These are phyloP conservation scores for Rhingia campestris DNA, from an alignment of 2,888 invertebrate species.

Conservation along the genomic window DNA sequence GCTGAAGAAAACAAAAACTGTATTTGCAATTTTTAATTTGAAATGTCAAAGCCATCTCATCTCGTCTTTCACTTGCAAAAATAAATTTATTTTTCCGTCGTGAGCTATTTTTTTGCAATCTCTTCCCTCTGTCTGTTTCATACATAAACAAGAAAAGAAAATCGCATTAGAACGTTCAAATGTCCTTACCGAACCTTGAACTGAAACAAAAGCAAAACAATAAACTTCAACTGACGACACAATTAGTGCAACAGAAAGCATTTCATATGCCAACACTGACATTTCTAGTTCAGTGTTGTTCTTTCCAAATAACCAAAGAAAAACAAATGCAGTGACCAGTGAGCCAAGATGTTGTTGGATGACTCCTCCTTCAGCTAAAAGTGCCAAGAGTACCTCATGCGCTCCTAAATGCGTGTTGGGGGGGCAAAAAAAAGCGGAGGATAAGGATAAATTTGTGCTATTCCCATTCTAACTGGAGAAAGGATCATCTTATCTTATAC, in stretches of 20 bases:
- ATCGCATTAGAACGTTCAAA: slow-evolving; percentile 15
- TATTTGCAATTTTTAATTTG: neutral
- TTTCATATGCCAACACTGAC: slow-evolving; percentile 37
- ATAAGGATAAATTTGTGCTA: slow-evolving; percentile 20
- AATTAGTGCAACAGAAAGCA: slow-evolving; percentile 44
- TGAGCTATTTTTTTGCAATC: no score
- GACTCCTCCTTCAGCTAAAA: neutral
- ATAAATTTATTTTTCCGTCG: slow-evolving; percentile 10
- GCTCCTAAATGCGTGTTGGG: slow-evolving; percentile 23
- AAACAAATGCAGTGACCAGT: slow-evolving; percentile 7
- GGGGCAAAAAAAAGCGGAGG: neutral
- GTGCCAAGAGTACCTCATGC: neutral
- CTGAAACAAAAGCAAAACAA: slow-evolving; percentile 19
- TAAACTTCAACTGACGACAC: slow-evolving; percentile 35
- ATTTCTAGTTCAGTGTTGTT: slow-evolving; percentile 33
- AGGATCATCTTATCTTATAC: slow-evolving; percentile 34
- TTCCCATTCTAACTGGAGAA: slow-evolving; percentile 15
- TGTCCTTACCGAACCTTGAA: slow-evolving; percentile 33
- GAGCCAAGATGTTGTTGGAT: neutral
- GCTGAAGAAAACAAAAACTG: neutral
- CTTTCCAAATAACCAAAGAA: slow-evolving; percentile 16
- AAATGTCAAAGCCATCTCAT: neutral
- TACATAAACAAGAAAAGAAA: neutral
- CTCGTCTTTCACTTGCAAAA: neutral
- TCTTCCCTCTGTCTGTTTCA: neutral